Evolutionary conservation across 2,113 vertebrate genomes (phyloP).

Genomic region (Orcinus orca): DNA sequence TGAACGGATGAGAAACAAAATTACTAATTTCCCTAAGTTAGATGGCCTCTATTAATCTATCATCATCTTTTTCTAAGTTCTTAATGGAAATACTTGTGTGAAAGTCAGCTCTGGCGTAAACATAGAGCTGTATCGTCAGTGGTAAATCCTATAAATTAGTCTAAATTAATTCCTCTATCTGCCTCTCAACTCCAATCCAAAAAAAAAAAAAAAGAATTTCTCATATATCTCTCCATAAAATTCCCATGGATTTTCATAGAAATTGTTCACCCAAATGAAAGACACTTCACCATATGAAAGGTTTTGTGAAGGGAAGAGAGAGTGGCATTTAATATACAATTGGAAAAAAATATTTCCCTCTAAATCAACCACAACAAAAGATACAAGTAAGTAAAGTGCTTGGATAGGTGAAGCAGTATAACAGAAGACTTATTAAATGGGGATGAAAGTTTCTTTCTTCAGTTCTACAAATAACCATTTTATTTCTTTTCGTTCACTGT

Average conservation of each 20-base stretch:
- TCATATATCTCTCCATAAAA: neutral
- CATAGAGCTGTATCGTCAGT: neutral
- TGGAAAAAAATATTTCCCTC: no score
- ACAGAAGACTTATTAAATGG: neutral
- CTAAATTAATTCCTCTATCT: neutral
- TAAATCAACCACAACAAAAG: neutral
- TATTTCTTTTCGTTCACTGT: neutral
- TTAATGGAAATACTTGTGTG: neutral
- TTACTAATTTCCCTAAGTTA: neutral
- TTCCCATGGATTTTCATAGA: neutral
- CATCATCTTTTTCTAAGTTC: neutral
- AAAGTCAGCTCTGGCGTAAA: neutral
- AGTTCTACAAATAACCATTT: neutral
- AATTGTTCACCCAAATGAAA: neutral
- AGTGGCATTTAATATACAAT: neutral
- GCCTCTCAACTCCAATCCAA: neutral
- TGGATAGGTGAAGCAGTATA: neutral
- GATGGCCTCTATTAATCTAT: neutral
- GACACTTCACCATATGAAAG: neutral
- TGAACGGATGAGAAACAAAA: neutral
- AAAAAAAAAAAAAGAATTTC: neutral
- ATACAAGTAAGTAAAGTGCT: neutral
- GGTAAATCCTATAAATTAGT: neutral
- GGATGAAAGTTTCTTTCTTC: neutral
- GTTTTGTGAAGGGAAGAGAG: neutral